phyloP scores from a whole-genome alignment of 2,797 vertebrate genomes.

The Lateolabrax maculatus region DNA sequence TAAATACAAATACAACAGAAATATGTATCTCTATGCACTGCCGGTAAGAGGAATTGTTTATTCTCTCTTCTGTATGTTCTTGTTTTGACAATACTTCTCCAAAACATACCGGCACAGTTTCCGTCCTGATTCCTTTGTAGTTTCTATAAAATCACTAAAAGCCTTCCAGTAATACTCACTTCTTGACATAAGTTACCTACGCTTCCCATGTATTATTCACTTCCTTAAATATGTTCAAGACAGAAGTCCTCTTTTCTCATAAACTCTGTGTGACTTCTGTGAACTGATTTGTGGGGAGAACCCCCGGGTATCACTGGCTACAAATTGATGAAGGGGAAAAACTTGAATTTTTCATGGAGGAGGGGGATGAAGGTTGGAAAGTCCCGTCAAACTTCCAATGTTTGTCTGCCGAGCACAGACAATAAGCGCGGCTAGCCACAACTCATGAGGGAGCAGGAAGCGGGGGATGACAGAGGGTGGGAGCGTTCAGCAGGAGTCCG shows the following conservation, averaged over 20 bases:
- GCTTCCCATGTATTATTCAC: neutral
- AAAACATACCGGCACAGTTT: neutral
- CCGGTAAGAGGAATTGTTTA: neutral
- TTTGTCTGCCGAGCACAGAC: slow-evolving; percentile 67
- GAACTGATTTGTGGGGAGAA: neutral
- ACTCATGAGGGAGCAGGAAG: slow-evolving; percentile 79
- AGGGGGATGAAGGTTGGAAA: slow-evolving; percentile 65
- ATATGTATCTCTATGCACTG: too few relatives aligned
- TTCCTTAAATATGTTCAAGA: slow-evolving; percentile 6
- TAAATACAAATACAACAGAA: neutral
- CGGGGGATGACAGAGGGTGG: slow-evolving; percentile 69
- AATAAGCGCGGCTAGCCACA: slow-evolving; percentile 64
- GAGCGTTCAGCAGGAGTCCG: slow-evolving; percentile 75
- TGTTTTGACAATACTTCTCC: neutral
- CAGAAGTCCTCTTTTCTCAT: neutral
- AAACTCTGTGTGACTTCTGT: neutral
- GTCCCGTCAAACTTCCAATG: slow-evolving; percentile 70
- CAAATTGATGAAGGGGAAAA: neutral
- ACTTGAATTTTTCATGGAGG: neutral
- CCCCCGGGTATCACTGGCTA: neutral
- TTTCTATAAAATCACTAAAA: neutral
- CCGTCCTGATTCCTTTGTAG: too few relatives aligned
- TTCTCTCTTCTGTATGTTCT: too few relatives aligned
- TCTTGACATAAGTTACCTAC: neutral
- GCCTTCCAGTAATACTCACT: neutral